Conservation (phyloP, 2,888 invertebrate genomes). For the Diarsia rubi region DNA sequence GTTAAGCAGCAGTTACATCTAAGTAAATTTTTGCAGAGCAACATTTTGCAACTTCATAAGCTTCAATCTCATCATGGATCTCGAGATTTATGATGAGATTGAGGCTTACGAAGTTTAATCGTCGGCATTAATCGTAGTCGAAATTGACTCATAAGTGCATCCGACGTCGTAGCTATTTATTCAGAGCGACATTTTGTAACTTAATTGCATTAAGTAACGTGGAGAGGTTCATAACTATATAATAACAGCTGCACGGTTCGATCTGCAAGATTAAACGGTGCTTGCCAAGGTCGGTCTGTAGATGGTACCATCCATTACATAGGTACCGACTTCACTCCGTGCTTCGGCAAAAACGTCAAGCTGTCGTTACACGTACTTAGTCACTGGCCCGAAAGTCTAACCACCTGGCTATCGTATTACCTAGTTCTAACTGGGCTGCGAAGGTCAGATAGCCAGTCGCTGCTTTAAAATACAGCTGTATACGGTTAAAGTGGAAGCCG, state of each 20-base stretch:
- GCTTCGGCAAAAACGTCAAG: too few relatives aligned
- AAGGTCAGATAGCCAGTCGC: not conserved
- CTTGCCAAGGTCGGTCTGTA: not conserved
- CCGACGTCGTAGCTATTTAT: not conserved
- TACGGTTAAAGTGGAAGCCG: not conserved
- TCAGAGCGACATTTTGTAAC: not conserved
- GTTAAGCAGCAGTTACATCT: not conserved
- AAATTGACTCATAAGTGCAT: not conserved
- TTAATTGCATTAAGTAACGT: not conserved
- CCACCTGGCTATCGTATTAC: not conserved
- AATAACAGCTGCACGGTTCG: not conserved
- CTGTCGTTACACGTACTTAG: too few relatives aligned
- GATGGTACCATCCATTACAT: not conserved
- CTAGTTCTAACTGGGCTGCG: not conserved
- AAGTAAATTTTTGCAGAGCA: not conserved
- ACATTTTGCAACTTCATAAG: not conserved
- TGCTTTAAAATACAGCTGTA: not conserved
- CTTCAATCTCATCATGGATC: not conserved
- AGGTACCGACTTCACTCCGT: not conserved
- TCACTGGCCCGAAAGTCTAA: too few relatives aligned
- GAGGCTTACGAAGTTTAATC: not conserved
- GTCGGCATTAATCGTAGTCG: not conserved
- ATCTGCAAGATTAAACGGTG: not conserved
- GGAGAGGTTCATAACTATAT: not conserved
- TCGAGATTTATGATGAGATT: not conserved